A percentile compares a stretch with the other conserved stretches of the same genome.
These are phyloP conservation scores for Caretta caretta DNA, from an alignment of 2,113 vertebrate genomes.

Conservation along the genomic window DNA sequence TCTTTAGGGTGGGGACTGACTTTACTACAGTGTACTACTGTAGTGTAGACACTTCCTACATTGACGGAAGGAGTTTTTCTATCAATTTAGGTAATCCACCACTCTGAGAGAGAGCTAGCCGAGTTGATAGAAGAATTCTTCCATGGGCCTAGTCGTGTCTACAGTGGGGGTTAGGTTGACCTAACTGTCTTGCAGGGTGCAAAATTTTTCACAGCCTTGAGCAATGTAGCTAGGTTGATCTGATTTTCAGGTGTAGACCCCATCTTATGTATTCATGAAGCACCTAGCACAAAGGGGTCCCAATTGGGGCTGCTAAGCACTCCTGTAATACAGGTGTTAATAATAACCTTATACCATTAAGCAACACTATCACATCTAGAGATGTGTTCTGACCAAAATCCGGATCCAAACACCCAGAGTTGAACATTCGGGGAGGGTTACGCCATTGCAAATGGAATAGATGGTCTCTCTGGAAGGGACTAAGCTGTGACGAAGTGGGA, in stretches of 20 bases:
- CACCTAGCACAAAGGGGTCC: slow-evolving; percentile 11
- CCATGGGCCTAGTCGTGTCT: background rate
- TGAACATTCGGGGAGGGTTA: background rate
- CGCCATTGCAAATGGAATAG: background rate
- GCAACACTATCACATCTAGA: background rate
- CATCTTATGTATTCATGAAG: background rate
- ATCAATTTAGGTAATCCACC: background rate
- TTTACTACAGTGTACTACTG: background rate
- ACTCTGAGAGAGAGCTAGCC: background rate
- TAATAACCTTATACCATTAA: background rate
- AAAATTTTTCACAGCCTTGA: background rate
- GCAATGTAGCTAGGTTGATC: background rate
- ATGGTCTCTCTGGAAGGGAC: background rate
- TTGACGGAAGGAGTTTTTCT: background rate
- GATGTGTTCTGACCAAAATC: background rate
- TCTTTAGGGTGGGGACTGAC: slow-evolving; percentile 1
- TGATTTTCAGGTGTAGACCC: background rate
- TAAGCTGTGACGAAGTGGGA: background rate
- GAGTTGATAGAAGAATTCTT: background rate
- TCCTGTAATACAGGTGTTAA: slow-evolving; percentile 41
- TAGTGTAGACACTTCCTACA: no score
- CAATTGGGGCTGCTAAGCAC: background rate
- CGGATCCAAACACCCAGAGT: background rate
- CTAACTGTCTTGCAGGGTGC: background rate
- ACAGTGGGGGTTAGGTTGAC: background rate